Evolutionary conservation across 2,888 invertebrate genomes (phyloP).

Genomic region (Lamproptera curius): DNA sequence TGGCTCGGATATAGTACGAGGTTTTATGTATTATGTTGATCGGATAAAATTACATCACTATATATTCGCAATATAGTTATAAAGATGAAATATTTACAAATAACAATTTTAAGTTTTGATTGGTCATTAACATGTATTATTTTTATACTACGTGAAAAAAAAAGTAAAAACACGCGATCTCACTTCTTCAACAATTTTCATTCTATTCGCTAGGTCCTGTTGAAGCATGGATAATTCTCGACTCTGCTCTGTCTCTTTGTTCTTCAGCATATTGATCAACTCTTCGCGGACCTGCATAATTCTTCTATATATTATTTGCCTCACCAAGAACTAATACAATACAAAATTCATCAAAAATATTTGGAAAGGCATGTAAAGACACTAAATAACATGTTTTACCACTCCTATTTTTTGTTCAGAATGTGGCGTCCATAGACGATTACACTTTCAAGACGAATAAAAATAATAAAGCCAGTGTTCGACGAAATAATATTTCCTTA

Average conservation of each 20-base stretch:
- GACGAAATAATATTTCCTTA: no score
- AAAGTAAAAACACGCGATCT: constrained; percentile 33
- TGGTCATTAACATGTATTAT: neutral
- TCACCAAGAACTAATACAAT: neutral
- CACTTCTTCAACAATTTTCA: constrained; percentile 72
- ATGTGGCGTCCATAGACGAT: no score
- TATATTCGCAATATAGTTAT: no score
- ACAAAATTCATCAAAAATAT: neutral
- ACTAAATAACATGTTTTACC: no score
- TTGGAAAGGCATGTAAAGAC: constrained; percentile 3
- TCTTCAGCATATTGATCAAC: constrained; percentile 77
- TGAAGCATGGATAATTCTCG: constrained; percentile 61
- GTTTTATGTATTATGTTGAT: no score
- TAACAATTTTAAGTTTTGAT: no score
- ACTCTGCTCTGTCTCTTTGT: constrained; percentile 74
- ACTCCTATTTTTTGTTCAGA: no score
- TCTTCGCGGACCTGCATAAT: constrained; percentile 75
- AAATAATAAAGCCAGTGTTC: no score
- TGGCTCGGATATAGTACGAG: no score
- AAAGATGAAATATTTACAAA: no score
- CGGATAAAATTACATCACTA: no score
- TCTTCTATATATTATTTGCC: neutral
- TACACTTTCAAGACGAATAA: no score
- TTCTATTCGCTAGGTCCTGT: constrained; percentile 64
- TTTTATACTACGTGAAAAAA: constrained; percentile 1